phyloP scores from a whole-genome alignment of 2,888 invertebrate genomes.

The Anorthoa munda region DNA sequence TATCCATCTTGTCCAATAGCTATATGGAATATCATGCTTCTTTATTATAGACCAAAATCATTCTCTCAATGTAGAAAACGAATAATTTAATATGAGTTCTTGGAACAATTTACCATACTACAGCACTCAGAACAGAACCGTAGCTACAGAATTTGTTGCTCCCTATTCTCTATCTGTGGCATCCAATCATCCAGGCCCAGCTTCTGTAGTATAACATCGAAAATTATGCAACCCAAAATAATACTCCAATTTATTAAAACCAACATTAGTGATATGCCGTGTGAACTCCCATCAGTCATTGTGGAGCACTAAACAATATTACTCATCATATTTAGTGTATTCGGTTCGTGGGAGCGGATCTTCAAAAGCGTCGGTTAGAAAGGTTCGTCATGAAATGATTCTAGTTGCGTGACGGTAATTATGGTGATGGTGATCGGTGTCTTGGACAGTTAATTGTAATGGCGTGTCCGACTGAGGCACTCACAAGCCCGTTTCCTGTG shows the following conservation, averaged over 20 bases:
- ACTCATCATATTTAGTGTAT: constrained; percentile 67
- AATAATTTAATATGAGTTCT: no score
- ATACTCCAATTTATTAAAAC: constrained; percentile 22
- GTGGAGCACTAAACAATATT: constrained; percentile 57
- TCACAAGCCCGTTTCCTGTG: constrained; percentile 78
- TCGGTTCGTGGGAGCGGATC: constrained; percentile 71
- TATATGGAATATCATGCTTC: not conserved
- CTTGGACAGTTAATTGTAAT: constrained; percentile 83
- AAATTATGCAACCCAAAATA: not conserved
- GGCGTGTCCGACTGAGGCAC: constrained; percentile 74
- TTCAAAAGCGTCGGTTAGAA: constrained; percentile 68
- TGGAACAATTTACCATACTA: not conserved
- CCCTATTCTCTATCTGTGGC: not conserved
- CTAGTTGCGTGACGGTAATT: constrained; percentile 85
- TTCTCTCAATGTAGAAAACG: not conserved
- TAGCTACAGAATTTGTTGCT: not conserved
- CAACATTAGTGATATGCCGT: constrained; percentile 44
- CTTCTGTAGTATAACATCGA: not conserved
- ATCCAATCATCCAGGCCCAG: not conserved
- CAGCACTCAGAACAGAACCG: no score
- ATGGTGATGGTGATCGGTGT: constrained; percentile 78
- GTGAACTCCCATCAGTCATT: constrained; percentile 55
- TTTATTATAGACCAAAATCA: not conserved
- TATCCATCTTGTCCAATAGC: not conserved
- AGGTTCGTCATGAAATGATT: constrained; percentile 69